These are phyloP conservation scores for Dermatemys mawii DNA, from an alignment of 2,113 vertebrate genomes.

Conservation along the genomic window DNA sequence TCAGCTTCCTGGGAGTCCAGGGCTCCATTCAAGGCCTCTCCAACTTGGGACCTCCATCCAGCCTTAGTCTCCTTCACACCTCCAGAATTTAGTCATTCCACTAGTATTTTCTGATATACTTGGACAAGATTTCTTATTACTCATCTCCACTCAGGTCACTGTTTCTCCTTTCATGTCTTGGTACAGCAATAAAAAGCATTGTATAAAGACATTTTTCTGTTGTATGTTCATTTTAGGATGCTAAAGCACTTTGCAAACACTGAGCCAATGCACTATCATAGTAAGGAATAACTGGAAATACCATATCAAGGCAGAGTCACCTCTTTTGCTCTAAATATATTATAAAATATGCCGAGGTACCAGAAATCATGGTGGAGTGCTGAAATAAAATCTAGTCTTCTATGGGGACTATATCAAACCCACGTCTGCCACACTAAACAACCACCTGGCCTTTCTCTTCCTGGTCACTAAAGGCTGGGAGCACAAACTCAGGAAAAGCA, in stretches of 20 bases:
- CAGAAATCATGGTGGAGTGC: background rate
- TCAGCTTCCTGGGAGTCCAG: background rate
- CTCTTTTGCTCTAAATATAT: background rate
- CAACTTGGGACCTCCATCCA: background rate
- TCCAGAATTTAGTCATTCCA: background rate
- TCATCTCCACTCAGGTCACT: background rate
- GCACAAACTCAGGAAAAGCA: background rate
- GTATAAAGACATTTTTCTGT: background rate
- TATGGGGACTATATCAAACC: background rate
- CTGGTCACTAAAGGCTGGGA: background rate
- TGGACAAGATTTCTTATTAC: background rate
- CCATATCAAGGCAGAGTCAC: background rate
- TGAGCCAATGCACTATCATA: background rate
- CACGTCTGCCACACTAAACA: background rate
- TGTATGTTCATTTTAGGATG: background rate
- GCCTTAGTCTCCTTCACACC: too few relatives aligned
- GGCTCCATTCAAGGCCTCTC: background rate
- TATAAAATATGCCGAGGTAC: background rate
- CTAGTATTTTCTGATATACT: background rate
- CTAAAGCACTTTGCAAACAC: background rate
- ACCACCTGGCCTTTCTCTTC: background rate
- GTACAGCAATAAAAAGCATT: background rate
- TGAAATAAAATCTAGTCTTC: background rate
- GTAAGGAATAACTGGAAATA: rapidly evolving
- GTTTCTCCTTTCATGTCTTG: background rate